A percentile compares a stretch with the other conserved stretches of the same genome.
Evolutionary conservation across 1,140 invertebrate genomes (phyloP).

Genomic region (Charaxes varanes): DNA sequence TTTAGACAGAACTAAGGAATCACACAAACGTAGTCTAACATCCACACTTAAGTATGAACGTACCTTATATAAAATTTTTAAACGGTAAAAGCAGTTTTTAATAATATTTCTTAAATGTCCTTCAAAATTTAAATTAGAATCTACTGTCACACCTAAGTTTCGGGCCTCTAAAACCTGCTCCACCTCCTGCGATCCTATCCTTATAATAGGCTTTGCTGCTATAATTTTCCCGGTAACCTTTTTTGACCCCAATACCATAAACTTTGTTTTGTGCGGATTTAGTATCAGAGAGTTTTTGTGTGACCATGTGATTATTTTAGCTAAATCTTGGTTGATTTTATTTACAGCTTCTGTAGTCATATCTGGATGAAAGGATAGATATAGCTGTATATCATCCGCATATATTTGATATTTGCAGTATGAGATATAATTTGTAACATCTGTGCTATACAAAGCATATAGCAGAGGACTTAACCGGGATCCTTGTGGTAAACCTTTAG

Average conservation of each 20-base stretch:
- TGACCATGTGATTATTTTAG: too few species aligned
- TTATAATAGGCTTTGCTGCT: not conserved
- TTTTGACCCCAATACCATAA: not conserved
- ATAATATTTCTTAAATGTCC: not conserved
- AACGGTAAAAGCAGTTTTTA: not conserved
- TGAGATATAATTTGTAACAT: not conserved
- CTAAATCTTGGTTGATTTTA: not conserved
- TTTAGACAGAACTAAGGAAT: not conserved
- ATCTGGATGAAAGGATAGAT: constrained; percentile 1
- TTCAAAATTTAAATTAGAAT: not conserved
- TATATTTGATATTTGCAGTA: constrained; percentile 7
- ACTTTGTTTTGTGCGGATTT: not conserved
- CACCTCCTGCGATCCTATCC: not conserved
- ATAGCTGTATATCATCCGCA: constrained; percentile 9
- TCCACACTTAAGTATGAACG: not conserved
- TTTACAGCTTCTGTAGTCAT: not conserved
- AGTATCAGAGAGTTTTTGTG: not conserved
- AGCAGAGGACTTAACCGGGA: not conserved
- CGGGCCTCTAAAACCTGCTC: not conserved
- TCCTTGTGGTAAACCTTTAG: not conserved
- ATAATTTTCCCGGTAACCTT: not conserved
- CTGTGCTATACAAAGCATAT: constrained; percentile 1
- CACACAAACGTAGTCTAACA: not conserved
- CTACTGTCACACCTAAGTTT: not conserved
- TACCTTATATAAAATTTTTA: not conserved